Evolutionary conservation across 2,888 invertebrate species (phyloP).

Genomic region (Ditula angustiorana): DNA sequence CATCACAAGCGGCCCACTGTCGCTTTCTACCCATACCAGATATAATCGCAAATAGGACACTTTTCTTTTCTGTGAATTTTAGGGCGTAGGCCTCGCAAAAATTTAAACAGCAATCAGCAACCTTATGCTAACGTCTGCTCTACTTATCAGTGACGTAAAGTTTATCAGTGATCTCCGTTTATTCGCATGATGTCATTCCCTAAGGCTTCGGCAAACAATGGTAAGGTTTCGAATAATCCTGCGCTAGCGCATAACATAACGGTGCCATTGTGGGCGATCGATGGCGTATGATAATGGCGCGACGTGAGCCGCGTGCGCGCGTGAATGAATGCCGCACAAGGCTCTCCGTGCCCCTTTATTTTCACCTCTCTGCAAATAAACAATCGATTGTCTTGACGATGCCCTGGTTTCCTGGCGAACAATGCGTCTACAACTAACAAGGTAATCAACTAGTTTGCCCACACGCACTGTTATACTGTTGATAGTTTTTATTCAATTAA

Average conservation of each 20-base stretch:
- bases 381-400: conserved; percentile 10
- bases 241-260: conserved; percentile 33
- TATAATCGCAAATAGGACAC: neutral
- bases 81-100: neutral
- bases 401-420: conserved; percentile 10
- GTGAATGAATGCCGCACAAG: conserved; percentile 55
- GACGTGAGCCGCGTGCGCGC: conserved; percentile 56
- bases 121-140: conserved; percentile 11
- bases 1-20: neutral
- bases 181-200: conserved; percentile 35
- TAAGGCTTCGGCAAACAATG: conserved; percentile 32
- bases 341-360: conserved; percentile 46
- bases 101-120: neutral
- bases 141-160: conserved; percentile 18
- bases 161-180: conserved; percentile 20
- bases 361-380: conserved; percentile 38
- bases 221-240: conserved; percentile 29
- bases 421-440: neutral
- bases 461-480: neutral
- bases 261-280: conserved; percentile 34
- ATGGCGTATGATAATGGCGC: conserved; percentile 40
- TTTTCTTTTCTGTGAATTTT: neutral
- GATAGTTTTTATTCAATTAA: neutral
- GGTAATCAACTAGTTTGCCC: neutral
- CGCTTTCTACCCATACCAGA: conserved; percentile 1